Base-by-base conservation (phyloP, 2,888 invertebrate genomes). In the Eulithis testata region DNA sequence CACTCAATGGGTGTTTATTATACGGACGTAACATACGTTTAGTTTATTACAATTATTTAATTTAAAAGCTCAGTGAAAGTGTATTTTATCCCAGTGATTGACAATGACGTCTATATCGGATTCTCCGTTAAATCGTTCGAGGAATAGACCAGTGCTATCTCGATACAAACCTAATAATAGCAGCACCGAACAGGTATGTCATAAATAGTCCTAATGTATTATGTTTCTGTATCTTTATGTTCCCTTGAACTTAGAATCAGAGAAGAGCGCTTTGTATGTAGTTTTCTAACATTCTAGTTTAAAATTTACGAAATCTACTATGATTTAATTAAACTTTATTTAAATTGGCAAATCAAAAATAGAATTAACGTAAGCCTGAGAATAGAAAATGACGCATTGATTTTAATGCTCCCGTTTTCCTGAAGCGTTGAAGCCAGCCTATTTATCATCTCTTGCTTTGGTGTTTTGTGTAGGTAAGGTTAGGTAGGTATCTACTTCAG, bases 81-180 rank as follows among this genome's bases (percentile, higher is more conserved):
- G 66, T 60, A 12, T 61, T 51, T 51, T 40, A 63, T 12, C 47
- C 49, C 36, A 67, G 73, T 77, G 73, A 67, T 70, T 72, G 61
- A 76, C 63, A 70, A 92, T 92, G 93, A 80, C 88, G 69, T 90
- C 91, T 69, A 68, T 91, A 66, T 87, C 92, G 70, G 91, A 91
- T 66, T 87, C 89, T 52, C 89, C 90, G 47, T 73, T 91, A 65
- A 87, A 80, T 75, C 86, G 92, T 72, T 79, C 89, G 55, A 86
- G 92, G 69, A 85, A 82, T 76, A 87, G 90, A 71, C 93, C 93
- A 58, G 93, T 93, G 58, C 71, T 93, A 74, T 85, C 91, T 68
- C 90, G 93, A 36, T 93, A 91, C 75, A 89, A 85, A 69, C 90
- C 89, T 7, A 71, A 68, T 58, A 63, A 60, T 43, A 70, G 51